phyloP scores from a whole-genome alignment of 2,888 invertebrate species.

The Bembecia ichneumoniformis region DNA sequence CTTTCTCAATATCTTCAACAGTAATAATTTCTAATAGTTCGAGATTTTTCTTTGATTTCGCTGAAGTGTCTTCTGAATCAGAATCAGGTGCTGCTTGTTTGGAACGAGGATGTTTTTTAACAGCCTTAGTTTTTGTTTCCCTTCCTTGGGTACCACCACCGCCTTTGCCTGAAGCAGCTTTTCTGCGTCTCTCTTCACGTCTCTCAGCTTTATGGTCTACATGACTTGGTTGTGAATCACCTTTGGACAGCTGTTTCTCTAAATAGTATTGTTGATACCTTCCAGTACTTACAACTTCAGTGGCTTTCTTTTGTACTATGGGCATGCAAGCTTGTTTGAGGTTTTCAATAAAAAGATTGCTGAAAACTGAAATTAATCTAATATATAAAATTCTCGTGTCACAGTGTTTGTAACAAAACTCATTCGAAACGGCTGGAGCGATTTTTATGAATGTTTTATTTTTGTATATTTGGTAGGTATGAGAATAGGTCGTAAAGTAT shows the following conservation, averaged over 20 bases:
- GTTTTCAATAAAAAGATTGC: conserved; percentile 77
- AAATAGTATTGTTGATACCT: conserved; percentile 81
- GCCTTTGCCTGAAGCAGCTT: conserved; percentile 88
- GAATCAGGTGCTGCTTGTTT: conserved; percentile 75
- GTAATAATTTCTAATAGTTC: conserved; percentile 75
- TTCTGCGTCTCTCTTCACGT: conserved; percentile 90
- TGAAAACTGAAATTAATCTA: conserved; percentile 61
- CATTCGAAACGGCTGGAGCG: no score
- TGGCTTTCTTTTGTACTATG: conserved; percentile 77
- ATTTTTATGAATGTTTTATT: no score
- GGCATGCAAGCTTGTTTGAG: conserved; percentile 78
- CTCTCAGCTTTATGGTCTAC: conserved; percentile 76
- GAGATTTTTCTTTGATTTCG: conserved; percentile 48
- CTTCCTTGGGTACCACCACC: conserved; percentile 95
- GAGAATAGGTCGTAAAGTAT: no score
- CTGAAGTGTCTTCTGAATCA: conserved; percentile 76
- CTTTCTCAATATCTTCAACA: conserved; percentile 76
- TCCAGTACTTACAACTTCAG: conserved; percentile 78
- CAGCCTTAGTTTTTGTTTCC: conserved; percentile 95
- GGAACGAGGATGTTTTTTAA: conserved; percentile 83
- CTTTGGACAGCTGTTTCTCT: conserved; percentile 75
- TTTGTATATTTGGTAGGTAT: no score
- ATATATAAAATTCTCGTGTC: no score
- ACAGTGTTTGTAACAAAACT: no score
- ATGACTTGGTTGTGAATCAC: conserved; percentile 38